phyloP scores from a whole-genome alignment of 2,888 invertebrate species.

The Rhagophthalmus giganteus region DNA sequence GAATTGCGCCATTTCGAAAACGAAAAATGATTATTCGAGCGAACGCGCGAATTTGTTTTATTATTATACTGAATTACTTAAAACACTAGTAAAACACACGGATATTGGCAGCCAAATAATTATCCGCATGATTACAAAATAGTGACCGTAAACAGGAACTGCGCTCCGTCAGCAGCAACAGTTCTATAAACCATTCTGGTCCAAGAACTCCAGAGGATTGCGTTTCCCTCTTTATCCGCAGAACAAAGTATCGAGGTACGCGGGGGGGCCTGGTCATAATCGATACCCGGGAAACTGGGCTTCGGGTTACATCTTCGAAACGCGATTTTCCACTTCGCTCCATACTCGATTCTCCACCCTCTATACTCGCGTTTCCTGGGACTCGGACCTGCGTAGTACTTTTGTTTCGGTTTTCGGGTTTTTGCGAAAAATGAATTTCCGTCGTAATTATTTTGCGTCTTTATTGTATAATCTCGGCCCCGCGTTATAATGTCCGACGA shows the following conservation, averaged over 20 bases:
- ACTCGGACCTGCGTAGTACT: constrained; percentile 36
- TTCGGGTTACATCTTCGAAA: constrained; percentile 19
- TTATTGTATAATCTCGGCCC: too few relatives aligned
- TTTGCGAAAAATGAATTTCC: constrained; percentile 19
- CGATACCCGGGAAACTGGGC: constrained; percentile 23
- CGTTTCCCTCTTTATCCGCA: constrained; percentile 41
- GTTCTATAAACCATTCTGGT: constrained; percentile 35
- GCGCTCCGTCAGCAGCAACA: constrained; percentile 27
- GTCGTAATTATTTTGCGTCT: constrained; percentile 4
- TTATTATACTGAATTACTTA: too few relatives aligned
- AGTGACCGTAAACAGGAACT: constrained; percentile 12
- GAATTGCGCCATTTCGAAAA: constrained; percentile 62
- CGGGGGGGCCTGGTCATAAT: constrained; percentile 9
- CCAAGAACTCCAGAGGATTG: constrained; percentile 37
- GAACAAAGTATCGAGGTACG: constrained; percentile 49
- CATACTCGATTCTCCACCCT: constrained; percentile 37
- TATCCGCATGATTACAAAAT: constrained; percentile 11
- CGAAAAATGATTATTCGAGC: too few relatives aligned
- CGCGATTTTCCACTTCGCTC: constrained; percentile 20
- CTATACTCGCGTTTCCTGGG: constrained; percentile 35
- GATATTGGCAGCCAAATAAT: too few relatives aligned
- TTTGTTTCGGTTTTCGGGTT: constrained; percentile 16
- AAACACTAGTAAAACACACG: too few relatives aligned
- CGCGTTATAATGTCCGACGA: too few relatives aligned
- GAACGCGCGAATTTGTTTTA: too few relatives aligned